A percentile compares a stretch with the other conserved stretches of the same genome.
These are phyloP conservation scores for Solen grandis DNA, from an alignment of 1,140 invertebrate genomes.

Conservation along the genomic window DNA sequence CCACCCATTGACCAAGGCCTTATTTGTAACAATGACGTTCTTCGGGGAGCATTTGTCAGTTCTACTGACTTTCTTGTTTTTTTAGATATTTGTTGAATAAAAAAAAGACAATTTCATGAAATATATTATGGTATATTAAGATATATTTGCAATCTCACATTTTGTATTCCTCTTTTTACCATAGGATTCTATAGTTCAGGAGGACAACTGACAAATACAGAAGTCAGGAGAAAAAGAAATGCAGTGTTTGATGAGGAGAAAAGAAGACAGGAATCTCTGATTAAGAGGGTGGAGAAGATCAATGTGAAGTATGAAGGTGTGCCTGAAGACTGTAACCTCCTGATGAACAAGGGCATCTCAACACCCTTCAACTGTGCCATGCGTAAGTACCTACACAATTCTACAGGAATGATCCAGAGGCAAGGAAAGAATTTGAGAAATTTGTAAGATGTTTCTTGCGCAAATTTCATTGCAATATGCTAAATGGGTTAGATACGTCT, in stretches of 20 bases:
- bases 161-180: constrained; percentile 4
- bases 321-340: constrained; percentile 87
- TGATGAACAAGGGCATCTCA: constrained; percentile 96
- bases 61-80: too few species aligned
- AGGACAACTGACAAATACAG: constrained; percentile 71
- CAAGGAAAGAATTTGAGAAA: too few species aligned
- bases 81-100: too few species aligned
- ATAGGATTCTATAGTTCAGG: constrained; percentile 61
- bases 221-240: constrained; percentile 79
- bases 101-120: too few species aligned
- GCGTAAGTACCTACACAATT: constrained; percentile 84
- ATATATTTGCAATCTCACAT: too few species aligned
- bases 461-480: too few species aligned
- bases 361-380: constrained; percentile 95
- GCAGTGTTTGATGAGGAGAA: constrained; percentile 91
- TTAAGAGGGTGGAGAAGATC: constrained; percentile 95
- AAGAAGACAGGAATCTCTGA: constrained; percentile 85
- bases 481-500: too few species aligned
- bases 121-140: too few species aligned
- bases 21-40: too few species aligned
- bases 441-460: too few species aligned
- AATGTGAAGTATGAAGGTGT: constrained; percentile 89
- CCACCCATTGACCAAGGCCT: too few species aligned
- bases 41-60: too few species aligned
- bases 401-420: neutral